Percentiles rank a stretch among this genome's conserved stretches.
These are phyloP conservation scores for Elgaria multicarinata DNA, from an alignment of 2,113 vertebrate genomes.

Conservation along the genomic window DNA sequence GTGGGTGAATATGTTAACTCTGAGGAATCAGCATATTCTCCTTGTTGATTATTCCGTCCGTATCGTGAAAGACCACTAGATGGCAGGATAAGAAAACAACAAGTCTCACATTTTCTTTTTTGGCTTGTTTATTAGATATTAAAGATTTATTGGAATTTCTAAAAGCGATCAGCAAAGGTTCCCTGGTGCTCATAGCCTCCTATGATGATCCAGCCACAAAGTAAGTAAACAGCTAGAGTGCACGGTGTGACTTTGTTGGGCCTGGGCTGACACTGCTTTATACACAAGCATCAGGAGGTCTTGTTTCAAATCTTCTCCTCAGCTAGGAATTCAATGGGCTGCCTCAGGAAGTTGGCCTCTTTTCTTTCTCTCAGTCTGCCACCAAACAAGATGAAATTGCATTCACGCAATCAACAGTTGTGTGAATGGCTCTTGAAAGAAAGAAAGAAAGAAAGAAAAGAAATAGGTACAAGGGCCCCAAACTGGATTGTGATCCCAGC, in stretches of 20 bases:
- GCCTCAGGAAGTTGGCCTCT: neutral
- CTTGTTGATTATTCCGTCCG: neutral
- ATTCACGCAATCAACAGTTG: neutral
- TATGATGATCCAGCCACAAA: slow-evolving; percentile 83
- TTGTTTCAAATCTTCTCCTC: neutral
- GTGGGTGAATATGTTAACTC: neutral
- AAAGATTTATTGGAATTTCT: slow-evolving; percentile 75
- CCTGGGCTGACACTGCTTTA: neutral
- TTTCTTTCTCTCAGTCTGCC: neutral
- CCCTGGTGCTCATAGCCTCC: slow-evolving; percentile 83
- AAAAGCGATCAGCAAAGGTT: slow-evolving; percentile 68
- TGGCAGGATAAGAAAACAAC: neutral
- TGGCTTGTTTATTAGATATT: slow-evolving; percentile 61
- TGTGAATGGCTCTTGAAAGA: neutral
- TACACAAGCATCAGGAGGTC: neutral
- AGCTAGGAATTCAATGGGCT: neutral
- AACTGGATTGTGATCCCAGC: neutral
- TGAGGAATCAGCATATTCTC: neutral
- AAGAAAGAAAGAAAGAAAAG: no score
- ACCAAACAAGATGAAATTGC: neutral
- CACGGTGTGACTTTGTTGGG: no score
- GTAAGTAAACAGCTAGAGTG: slow-evolving; percentile 74
- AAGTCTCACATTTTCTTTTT: neutral
- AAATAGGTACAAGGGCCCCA: neutral
- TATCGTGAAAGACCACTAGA: neutral